These are phyloP conservation scores for Anoplius nigerrimus DNA, from an alignment of 2,888 invertebrate genomes.

Conservation along the genomic window DNA sequence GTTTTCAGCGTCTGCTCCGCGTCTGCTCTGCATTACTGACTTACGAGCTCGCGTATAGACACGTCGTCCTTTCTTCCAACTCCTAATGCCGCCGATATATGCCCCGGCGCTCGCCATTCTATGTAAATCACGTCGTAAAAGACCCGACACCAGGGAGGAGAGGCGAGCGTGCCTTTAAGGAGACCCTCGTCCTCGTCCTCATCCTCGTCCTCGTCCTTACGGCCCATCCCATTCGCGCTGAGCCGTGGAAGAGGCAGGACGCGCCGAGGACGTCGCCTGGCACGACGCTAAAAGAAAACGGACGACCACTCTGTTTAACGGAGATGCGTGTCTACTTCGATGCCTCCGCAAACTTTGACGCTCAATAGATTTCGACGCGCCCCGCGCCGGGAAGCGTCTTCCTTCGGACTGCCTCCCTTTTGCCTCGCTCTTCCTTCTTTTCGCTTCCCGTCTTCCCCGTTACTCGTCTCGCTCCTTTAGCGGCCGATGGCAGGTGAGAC, in stretches of 20 bases:
- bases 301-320: neutral
- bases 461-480: no score
- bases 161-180: slow-evolving; percentile 35
- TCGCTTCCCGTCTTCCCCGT: no score
- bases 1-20: slow-evolving; percentile 74
- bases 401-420: no score
- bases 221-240: slow-evolving; percentile 38
- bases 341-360: no score
- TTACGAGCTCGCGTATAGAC: slow-evolving; percentile 60
- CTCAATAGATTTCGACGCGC: no score
- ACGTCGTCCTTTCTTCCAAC: slow-evolving; percentile 43
- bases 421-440: no score
- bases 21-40: slow-evolving; percentile 73
- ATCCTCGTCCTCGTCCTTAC: slow-evolving; percentile 27
- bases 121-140: slow-evolving; percentile 71
- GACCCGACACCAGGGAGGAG: slow-evolving; percentile 61
- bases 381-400: no score
- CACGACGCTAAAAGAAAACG: slow-evolving; percentile 1
- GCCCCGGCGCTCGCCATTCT: slow-evolving; percentile 65
- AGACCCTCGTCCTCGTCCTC: slow-evolving; percentile 38
- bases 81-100: slow-evolving; percentile 59
- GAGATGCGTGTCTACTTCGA: slow-evolving; percentile 1
- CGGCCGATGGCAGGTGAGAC: no score
- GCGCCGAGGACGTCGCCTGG: neutral
- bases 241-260: neutral